Base-by-base conservation (phyloP, 2,113 vertebrate species). In the Chinchilla lanigera region DNA sequence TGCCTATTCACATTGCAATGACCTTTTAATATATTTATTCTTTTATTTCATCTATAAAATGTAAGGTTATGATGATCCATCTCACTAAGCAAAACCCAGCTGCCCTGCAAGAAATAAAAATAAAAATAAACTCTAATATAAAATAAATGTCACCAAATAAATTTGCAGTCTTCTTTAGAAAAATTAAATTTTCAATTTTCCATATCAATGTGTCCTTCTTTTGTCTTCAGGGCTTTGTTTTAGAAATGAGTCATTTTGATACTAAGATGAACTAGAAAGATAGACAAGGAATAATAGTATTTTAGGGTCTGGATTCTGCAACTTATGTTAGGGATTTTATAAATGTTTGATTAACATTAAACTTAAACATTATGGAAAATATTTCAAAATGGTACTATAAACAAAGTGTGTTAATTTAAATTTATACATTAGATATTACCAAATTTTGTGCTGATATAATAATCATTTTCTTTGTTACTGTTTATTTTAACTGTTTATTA, bases 121-220 rank as follows among this genome's bases (percentile, higher is more conserved):
- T 22, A 90, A 52, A 60, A 86, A 35, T 19, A 93, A 92, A 82
- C 13, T 65, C 11, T 67, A 35, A 41, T 86, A 8, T 69, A 69
- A 69, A 69, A 97, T 90, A 93, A 96, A 86, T 90, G 35, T 86
- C 65, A 83, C 47, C 56, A 94, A 94, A 81, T 67, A 24, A 90
- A 60, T 28, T 47, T 91, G 12, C 24, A 61, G 9, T 82, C 26
- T 38, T 88, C 3, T 86, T 77, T 78, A 11, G 20, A 44, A 88
- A 87, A 91, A 56, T 22, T 69, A 54, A 38, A 56, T 71, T 69
- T 91, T 65, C 58, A 41, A 1, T 93, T 83, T 82, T 93, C n/a
- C 20, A 47, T 5, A 44, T 83, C 50, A 83, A 6, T 78, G 78
- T 77, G 17, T 60, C 9, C 17, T n/a, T 82, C 69, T 50, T n/a